Percentiles rank a stretch among this genome's conserved stretches.
Conservation (phyloP, 2,888 invertebrate genomes). For the Megalurothrips usitatus region DNA sequence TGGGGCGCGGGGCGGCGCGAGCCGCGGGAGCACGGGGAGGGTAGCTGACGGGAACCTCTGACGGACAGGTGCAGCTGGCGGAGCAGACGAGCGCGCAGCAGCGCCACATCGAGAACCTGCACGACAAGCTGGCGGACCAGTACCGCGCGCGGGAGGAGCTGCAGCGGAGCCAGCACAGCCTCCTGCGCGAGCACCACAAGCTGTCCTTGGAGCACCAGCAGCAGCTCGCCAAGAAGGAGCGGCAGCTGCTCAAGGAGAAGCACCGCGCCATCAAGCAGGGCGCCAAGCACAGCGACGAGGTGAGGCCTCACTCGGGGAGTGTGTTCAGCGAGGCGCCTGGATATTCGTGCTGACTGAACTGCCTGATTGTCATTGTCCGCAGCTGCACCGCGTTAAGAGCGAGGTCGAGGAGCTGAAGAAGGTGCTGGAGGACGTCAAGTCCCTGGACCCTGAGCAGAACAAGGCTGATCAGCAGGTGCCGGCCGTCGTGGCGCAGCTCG, state of each 20-base stretch:
- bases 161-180: neutral
- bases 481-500: neutral
- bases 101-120: constrained; percentile 19
- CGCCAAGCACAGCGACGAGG: constrained; percentile 7
- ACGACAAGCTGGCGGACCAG: constrained; percentile 9
- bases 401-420: neutral
- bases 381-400: neutral
- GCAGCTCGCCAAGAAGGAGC: constrained; percentile 10
- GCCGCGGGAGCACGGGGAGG: no score
- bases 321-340: no score
- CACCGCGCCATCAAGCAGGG: neutral
- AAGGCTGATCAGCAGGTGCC: no score
- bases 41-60: neutral
- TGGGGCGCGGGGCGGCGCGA: no score
- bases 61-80: neutral
- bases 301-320: neutral
- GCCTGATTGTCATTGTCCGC: neutral
- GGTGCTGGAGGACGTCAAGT: neutral
- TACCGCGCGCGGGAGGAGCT: constrained; percentile 10
- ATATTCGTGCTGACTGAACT: neutral
- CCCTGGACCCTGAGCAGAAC: neutral
- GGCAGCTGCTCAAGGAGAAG: constrained; percentile 21
- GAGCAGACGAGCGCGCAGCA: constrained; percentile 1
- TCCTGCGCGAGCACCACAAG: constrained; percentile 18
- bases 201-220: neutral